Percentiles rank a stretch among this genome's conserved stretches.
Conservation (phyloP, 1,140 invertebrate genomes). For the Anthonomus grandis region DNA sequence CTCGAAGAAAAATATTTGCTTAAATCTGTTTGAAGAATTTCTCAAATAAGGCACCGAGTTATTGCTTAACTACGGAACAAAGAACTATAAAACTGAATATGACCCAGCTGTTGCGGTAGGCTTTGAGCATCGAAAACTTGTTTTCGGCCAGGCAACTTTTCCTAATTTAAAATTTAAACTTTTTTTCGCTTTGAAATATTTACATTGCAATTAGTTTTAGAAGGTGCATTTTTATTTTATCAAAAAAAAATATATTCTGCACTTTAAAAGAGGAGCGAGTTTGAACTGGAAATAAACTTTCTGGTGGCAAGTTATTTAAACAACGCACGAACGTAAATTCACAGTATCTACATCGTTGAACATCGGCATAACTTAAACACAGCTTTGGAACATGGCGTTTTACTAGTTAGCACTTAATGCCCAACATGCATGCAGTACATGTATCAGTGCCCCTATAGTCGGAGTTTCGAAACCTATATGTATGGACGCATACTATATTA, state of each 20-base stretch:
- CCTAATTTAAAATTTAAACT: constrained; percentile 26
- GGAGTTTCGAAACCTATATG: not conserved
- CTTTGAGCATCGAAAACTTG: constrained; percentile 29
- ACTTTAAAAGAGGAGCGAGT: too few relatives aligned
- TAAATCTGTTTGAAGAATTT: constrained; percentile 17
- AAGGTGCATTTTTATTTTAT: too few relatives aligned
- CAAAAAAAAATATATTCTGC: too few relatives aligned
- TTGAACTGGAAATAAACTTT: too few relatives aligned
- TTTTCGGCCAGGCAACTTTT: constrained; percentile 31
- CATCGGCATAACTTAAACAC: not conserved
- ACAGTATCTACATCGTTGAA: not conserved
- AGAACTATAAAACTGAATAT: constrained; percentile 33
- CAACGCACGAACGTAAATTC: not conserved
- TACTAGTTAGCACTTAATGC: not conserved
- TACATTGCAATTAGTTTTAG: constrained; percentile 14
- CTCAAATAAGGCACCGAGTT: constrained; percentile 12
- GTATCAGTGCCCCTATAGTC: not conserved
- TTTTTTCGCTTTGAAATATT: constrained; percentile 13
- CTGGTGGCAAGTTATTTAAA: not conserved
- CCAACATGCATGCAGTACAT: not conserved
- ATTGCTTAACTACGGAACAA: constrained; percentile 27
- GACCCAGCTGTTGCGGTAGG: constrained; percentile 34
- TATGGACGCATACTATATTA: not conserved
- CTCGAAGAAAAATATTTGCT: too few relatives aligned
- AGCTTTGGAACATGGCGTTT: not conserved